These are phyloP conservation scores for Corvus moneduloides DNA, from an alignment of 2,113 vertebrate genomes.

Conservation along the genomic window DNA sequence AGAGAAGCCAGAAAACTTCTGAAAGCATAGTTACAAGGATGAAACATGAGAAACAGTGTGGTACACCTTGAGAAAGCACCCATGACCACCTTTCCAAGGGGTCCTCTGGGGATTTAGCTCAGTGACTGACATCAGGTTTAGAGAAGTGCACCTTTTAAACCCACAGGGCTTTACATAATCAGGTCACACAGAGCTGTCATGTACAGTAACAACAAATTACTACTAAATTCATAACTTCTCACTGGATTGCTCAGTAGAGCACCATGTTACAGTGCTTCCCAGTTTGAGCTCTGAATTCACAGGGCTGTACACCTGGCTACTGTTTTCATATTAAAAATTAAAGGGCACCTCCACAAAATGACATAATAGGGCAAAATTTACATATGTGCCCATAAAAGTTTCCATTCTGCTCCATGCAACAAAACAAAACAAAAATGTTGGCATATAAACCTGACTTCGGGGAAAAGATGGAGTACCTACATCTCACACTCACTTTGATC, in stretches of 20 bases:
- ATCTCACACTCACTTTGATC: background rate
- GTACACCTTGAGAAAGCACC: background rate
- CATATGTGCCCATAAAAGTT: background rate
- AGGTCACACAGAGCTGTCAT: background rate
- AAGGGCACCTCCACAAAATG: background rate
- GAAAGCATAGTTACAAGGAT: background rate
- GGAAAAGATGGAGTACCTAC: background rate
- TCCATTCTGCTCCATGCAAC: background rate
- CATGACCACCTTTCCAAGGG: background rate
- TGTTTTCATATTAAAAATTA: background rate
- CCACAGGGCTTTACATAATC: background rate
- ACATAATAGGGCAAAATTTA: background rate
- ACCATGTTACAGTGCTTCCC: background rate
- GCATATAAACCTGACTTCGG: background rate
- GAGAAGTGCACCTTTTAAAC: background rate
- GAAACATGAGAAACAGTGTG: background rate
- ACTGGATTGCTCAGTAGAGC: background rate
- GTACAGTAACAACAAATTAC: background rate
- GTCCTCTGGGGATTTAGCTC: background rate
- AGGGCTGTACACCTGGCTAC: background rate
- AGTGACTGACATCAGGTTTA: background rate
- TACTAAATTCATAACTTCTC: background rate
- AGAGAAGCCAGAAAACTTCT: background rate
- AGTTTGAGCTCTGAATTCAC: background rate
- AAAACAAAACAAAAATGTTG: background rate